phyloP scores from a whole-genome alignment of 2,113 vertebrate genomes.

The Heteronetta atricapilla region DNA sequence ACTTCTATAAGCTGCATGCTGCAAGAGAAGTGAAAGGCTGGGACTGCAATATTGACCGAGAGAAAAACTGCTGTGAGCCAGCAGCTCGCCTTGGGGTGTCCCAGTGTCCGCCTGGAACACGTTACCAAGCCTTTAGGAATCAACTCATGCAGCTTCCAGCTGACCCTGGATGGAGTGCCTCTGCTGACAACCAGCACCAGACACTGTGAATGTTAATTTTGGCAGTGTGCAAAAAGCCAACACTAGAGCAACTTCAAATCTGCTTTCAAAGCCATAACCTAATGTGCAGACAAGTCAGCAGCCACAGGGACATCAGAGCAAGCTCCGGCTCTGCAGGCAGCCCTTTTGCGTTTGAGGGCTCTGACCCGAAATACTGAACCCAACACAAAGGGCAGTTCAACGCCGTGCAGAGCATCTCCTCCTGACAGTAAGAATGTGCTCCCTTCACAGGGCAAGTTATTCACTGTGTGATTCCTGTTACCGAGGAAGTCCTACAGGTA shows the following conservation, averaged over 20 bases:
- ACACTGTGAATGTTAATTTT: not conserved
- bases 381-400: not conserved
- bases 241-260: not conserved
- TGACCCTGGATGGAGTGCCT: not conserved
- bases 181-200: not conserved
- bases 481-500: not conserved
- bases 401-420: not conserved
- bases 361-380: fast-evolving
- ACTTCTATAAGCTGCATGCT: not conserved
- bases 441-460: not conserved
- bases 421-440: not conserved
- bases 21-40: not conserved
- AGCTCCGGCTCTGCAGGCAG: not conserved
- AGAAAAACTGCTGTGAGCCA: not conserved
- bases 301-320: not conserved
- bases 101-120: not conserved
- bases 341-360: not conserved
- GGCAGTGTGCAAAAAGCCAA: not conserved
- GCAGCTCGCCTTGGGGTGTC: not conserved
- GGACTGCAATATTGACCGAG: fast-evolving
- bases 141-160: fast-evolving
- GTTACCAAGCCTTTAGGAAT: not conserved
- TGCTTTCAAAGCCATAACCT: not conserved
- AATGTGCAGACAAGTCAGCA: not conserved
- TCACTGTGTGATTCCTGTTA: not conserved